Percentiles rank a stretch among this genome's conserved stretches.
Conservation (phyloP, 2,888 invertebrate species). For the Poecilobothrus nobilitatus region DNA sequence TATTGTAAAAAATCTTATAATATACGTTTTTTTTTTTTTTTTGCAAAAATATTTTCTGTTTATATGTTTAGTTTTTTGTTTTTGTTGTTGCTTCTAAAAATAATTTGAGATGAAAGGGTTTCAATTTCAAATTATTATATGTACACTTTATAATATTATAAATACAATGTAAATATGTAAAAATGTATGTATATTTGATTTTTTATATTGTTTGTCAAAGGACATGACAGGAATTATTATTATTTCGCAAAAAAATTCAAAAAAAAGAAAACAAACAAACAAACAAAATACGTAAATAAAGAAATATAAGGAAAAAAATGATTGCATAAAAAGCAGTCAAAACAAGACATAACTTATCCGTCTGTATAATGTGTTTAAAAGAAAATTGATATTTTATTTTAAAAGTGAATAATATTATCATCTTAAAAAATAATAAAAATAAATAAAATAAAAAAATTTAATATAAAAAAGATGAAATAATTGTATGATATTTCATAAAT, state of each 20-base stretch:
- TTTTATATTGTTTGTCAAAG: not conserved
- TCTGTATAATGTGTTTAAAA: not conserved
- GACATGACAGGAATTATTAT: slow-evolving; percentile 3
- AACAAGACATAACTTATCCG: not conserved
- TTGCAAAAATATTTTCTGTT: not conserved
- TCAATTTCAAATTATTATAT: not conserved
- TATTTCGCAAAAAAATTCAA: not conserved
- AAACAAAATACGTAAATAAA: too few relatives aligned
- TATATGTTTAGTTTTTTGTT: not conserved
- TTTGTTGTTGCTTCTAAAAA: not conserved
- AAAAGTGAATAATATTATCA: too few relatives aligned
- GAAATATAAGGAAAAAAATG: too few relatives aligned
- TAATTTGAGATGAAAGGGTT: slow-evolving; percentile 1
- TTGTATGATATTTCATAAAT: too few relatives aligned
- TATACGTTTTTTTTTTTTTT: not conserved
- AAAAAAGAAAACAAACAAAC: too few relatives aligned
- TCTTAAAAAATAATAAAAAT: too few relatives aligned
- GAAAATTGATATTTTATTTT: slow-evolving; percentile 1
- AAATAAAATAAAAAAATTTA: too few relatives aligned
- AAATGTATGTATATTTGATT: not conserved
- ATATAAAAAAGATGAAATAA: too few relatives aligned
- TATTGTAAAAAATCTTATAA: not conserved
- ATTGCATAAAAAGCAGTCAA: not conserved
- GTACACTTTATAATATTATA: too few relatives aligned
- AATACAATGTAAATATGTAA: too few relatives aligned